These are phyloP conservation scores for Trichosurus vulpecula DNA, from an alignment of 2,797 vertebrate species.

Conservation along the genomic window DNA sequence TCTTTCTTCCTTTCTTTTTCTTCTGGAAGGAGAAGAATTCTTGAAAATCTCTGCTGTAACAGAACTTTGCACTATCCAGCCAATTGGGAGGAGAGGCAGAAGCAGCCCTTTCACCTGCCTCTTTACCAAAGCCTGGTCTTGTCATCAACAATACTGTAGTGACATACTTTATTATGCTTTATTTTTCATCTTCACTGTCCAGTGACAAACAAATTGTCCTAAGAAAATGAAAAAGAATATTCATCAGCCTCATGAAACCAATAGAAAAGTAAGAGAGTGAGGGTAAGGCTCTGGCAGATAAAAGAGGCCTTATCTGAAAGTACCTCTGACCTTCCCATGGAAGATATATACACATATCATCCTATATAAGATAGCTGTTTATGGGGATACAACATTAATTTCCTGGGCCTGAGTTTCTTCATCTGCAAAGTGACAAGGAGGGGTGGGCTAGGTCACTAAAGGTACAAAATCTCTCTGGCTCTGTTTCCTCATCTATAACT, in stretches of 20 bases:
- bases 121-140: background rate
- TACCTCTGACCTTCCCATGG: conserved; percentile 8
- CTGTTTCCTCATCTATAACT: background rate
- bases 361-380: background rate
- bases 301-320: background rate
- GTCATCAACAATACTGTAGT: background rate
- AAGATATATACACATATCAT: background rate
- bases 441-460: background rate
- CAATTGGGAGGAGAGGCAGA: background rate
- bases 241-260: background rate
- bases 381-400: background rate
- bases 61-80: background rate
- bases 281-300: background rate
- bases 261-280: background rate
- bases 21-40: background rate
- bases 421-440: background rate
- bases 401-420: background rate
- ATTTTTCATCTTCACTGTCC: background rate
- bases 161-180: background rate
- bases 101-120: background rate
- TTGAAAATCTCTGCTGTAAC: background rate
- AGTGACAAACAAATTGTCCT: background rate
- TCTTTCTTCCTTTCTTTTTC: background rate
- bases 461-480: background rate
- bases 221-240: background rate